Evolutionary conservation across 2,797 vertebrate species (phyloP), one percentile per base, ranked within the genome.

Genomic region (Kryptopterus vitreolus): DNA sequence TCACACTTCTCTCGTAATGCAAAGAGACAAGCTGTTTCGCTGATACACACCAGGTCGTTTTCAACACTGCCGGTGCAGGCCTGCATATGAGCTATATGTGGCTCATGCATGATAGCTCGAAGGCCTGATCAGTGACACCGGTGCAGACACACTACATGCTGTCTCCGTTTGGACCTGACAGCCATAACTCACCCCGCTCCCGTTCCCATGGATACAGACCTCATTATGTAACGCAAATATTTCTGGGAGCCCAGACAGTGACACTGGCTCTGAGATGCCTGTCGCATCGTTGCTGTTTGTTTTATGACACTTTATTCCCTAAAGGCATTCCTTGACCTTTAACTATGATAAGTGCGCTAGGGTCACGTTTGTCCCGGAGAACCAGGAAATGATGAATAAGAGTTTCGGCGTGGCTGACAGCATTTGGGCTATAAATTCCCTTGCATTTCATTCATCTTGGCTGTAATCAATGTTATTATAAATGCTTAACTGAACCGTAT

Each of bases 1-100:
- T 88, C 73, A 61, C 78, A 58, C 63, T 89, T 76, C 84, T 87
- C 85, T 76, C 84, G 83, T 91, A 91, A 93, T 91, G 68, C 69
- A 85, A 92, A 87, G 84, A 88, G 91, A 91, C 92, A 91, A 86
- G 87, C 87, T 84, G 88, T 81, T 90, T 86, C 86, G 82, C 84
- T 83, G 84, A 90, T 88, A 89, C 88, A 84, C 82, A 83, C 81
- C 82, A 82, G 86, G 85, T 84, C 83, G 78, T 87, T 84, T 83
- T 79, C 71, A 79, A 77, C 71, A 59, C 55, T 55, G 50, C 6
- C 22, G 13, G 70, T 50, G 50, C 70, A 78, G n/a, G 77, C 84
- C 74, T 77, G 79, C 43, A 76, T 86, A 81, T 84, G 79, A 81
- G 72, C 77, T 86, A 84, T 84, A 85, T 83, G 85, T 80, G 86